A percentile compares a stretch with the other conserved stretches of the same genome.
These are phyloP conservation scores for Caenorhabditis imperialis DNA, from an alignment of 2,888 invertebrate genomes.

Conservation along the genomic window DNA sequence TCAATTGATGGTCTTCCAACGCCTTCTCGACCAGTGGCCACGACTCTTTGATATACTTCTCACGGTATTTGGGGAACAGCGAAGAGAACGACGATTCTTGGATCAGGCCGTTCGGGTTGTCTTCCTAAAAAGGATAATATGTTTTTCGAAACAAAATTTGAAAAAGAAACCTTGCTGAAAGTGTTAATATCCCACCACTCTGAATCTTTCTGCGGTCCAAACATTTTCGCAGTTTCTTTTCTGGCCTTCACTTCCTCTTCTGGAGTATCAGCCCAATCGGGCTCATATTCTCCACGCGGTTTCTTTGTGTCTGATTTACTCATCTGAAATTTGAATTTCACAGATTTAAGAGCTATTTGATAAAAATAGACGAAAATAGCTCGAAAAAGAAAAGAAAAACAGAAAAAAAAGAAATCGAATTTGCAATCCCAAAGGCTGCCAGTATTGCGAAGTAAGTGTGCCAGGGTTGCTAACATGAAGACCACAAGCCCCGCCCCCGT, in stretches of 20 bases:
- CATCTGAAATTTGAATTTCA: too few species aligned
- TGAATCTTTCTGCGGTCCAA: slow-evolving; percentile 72
- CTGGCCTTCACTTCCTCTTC: slow-evolving; percentile 51
- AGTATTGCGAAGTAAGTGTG: slow-evolving; percentile 12
- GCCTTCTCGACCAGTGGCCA: slow-evolving; percentile 94
- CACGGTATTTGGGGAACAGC: slow-evolving; percentile 95
- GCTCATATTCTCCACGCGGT: slow-evolving; percentile 50
- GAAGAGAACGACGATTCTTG: slow-evolving; percentile 97
- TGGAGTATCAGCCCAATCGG: slow-evolving; percentile 59
- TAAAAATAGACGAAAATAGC: neutral
- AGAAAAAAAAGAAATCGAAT: neutral
- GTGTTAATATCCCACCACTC: slow-evolving; percentile 80
- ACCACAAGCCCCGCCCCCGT: slow-evolving; percentile 11
- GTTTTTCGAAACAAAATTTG: neutral
- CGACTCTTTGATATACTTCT: slow-evolving; percentile 90
- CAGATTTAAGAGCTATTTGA: neutral
- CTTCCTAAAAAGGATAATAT: slow-evolving; percentile 78
- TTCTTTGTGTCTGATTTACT: slow-evolving; percentile 32
- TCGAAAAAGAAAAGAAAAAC: neutral
- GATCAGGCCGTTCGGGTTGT: slow-evolving; percentile 87
- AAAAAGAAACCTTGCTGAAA: slow-evolving; percentile 83
- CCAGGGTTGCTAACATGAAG: slow-evolving; percentile 5
- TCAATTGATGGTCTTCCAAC: slow-evolving; percentile 83
- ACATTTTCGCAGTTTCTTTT: slow-evolving; percentile 57
- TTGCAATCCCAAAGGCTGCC: slow-evolving; percentile 7